A percentile compares a stretch with the other conserved stretches of the same genome.
Evolutionary conservation across 1,140 invertebrate genomes (phyloP).

Genomic region (Calephelis virginiensis): DNA sequence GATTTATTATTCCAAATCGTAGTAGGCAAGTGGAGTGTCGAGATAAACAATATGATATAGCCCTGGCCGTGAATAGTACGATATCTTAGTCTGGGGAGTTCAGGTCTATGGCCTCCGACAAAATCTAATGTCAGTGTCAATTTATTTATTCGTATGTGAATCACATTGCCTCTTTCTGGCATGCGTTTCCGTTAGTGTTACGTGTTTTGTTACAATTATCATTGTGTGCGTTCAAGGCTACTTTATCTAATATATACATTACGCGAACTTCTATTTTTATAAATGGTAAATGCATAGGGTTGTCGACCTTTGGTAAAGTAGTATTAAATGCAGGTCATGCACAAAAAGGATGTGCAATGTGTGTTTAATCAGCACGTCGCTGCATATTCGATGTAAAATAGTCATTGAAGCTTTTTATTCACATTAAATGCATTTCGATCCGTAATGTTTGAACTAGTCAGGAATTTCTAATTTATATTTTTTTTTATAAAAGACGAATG

Average conservation of each 20-base stretch:
- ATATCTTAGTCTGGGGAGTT: slow-evolving; percentile 30
- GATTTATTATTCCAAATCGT: slow-evolving; percentile 2
- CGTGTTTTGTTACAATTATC: slow-evolving; percentile 31
- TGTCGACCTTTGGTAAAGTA: slow-evolving; percentile 42
- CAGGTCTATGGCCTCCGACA: slow-evolving; percentile 31
- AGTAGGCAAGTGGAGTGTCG: slow-evolving; percentile 1
- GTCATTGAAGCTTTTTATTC: too few species aligned
- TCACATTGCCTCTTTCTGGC: slow-evolving; percentile 7
- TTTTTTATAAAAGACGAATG: too few species aligned
- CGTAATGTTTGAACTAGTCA: too few species aligned
- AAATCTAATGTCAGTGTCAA: slow-evolving; percentile 54
- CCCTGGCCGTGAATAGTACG: slow-evolving; percentile 31
- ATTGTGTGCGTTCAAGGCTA: slow-evolving; percentile 56
- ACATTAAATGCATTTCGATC: too few species aligned
- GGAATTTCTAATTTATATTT: too few species aligned
- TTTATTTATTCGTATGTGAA: slow-evolving; percentile 26
- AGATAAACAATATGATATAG: slow-evolving; percentile 27
- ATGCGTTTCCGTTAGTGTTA: slow-evolving; percentile 1
- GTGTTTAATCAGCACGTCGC: too few species aligned
- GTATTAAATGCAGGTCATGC: slow-evolving; percentile 38
- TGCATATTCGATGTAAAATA: too few species aligned
- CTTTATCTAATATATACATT: slow-evolving; percentile 50
- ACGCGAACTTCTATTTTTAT: slow-evolving; percentile 57
- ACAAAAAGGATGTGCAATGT: slow-evolving; percentile 24
- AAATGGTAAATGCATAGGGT: slow-evolving; percentile 50